Conservation (phyloP, 2,113 vertebrate species). For the Saimiri boliviensis region DNA sequence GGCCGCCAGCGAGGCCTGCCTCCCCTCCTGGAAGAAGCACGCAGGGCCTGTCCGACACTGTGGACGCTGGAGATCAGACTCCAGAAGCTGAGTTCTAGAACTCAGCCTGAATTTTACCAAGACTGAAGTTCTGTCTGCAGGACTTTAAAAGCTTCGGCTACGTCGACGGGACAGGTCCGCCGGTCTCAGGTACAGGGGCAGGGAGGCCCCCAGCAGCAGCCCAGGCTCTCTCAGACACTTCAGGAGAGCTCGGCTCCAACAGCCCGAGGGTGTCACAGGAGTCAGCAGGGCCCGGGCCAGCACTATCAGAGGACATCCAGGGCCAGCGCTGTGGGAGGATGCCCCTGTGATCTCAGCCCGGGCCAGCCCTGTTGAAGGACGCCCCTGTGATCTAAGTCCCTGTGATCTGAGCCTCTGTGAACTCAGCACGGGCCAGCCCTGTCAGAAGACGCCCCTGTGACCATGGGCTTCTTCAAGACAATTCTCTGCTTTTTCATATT, state of each 20-base stretch:
- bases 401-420: too few relatives aligned
- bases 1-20: conserved; percentile 96
- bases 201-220: not conserved
- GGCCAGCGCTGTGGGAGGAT: too few relatives aligned
- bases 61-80: not conserved
- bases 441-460: too few relatives aligned
- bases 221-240: not conserved
- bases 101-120: not conserved
- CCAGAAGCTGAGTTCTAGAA: too few relatives aligned
- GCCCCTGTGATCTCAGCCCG: too few relatives aligned
- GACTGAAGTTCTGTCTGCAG: not conserved
- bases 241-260: not conserved
- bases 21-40: conserved; percentile 91
- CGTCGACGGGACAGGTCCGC: fast-evolving
- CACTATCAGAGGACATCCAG: too few relatives aligned
- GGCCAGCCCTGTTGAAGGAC: too few relatives aligned
- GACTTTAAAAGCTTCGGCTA: too few relatives aligned
- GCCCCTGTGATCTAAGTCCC: too few relatives aligned
- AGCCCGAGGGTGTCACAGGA: not conserved
- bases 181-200: too few relatives aligned
- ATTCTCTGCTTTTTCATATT: not conserved
- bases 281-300: too few relatives aligned
- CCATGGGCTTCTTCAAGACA: not conserved
- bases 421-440: too few relatives aligned
- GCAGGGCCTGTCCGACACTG: not conserved